Evolutionary conservation across 2,797 vertebrate genomes (phyloP).

Genomic region (Tokudaia tokunoshimensis): DNA sequence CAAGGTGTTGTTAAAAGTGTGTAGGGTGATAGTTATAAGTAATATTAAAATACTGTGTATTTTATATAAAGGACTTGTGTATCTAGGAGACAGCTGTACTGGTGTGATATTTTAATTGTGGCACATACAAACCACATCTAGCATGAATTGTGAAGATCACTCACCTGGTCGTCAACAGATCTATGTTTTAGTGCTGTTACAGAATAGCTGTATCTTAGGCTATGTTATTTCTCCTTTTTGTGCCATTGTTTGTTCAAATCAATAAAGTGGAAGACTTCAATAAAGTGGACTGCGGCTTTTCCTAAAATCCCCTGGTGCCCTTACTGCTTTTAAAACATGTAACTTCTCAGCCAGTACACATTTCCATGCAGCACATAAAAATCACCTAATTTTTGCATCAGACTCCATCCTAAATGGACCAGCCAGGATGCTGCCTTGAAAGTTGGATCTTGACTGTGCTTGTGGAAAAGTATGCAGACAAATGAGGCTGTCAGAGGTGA

Average conservation of each 20-base stretch:
- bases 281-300: background rate
- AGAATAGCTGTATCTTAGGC: background rate
- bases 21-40: background rate
- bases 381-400: background rate
- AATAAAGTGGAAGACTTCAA: background rate
- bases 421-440: background rate
- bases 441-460: background rate
- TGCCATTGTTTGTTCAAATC: background rate
- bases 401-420: background rate
- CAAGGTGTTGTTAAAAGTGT: background rate
- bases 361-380: background rate
- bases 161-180: background rate
- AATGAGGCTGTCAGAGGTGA: background rate
- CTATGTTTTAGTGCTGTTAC: background rate
- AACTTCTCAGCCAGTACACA: background rate
- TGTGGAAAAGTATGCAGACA: background rate
- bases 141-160: background rate
- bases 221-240: background rate
- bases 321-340: constrained; percentile 9
- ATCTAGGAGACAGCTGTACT: background rate
- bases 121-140: background rate
- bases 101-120: background rate
- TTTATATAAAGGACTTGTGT: background rate
- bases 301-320: background rate
- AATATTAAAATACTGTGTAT: background rate